These are phyloP conservation scores for Drosophila dunni DNA, from an alignment of 1,140 invertebrate species.

Conservation along the genomic window DNA sequence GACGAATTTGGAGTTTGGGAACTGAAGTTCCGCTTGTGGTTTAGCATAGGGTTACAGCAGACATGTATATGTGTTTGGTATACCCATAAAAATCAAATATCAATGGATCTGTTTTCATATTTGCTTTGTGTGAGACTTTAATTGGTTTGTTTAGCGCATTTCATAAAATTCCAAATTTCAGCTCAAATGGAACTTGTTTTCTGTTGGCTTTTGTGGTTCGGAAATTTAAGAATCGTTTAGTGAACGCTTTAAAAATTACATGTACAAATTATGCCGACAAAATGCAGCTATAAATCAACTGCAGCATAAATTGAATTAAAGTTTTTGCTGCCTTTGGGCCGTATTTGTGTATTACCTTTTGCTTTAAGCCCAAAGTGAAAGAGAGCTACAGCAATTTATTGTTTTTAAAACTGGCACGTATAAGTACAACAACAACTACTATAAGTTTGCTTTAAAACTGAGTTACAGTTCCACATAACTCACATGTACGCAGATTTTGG, in stretches of 20 bases:
- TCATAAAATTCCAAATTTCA: slow-evolving; percentile 16
- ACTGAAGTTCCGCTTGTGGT: slow-evolving; percentile 37
- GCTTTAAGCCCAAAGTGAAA: slow-evolving; percentile 49
- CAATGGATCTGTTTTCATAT: slow-evolving; percentile 51
- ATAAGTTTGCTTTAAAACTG: slow-evolving; percentile 21
- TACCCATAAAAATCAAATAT: slow-evolving; percentile 39
- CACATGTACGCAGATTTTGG: slow-evolving; percentile 42
- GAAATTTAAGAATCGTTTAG: background rate
- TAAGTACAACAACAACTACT: slow-evolving; percentile 25
- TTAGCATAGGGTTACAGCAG: slow-evolving; percentile 8
- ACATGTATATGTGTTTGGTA: background rate
- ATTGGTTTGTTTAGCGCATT: slow-evolving; percentile 70
- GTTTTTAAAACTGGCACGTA: slow-evolving; percentile 51
- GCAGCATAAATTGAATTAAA: slow-evolving; percentile 63
- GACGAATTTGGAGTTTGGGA: slow-evolving; percentile 20
- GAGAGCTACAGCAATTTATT: slow-evolving; percentile 60
- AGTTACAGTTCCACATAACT: slow-evolving; percentile 43
- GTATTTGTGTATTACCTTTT: slow-evolving; percentile 26
- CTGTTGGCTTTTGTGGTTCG: background rate
- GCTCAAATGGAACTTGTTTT: slow-evolving; percentile 10
- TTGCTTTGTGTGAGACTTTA: slow-evolving; percentile 52
- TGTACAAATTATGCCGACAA: slow-evolving; percentile 39
- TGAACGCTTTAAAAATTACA: slow-evolving; percentile 25
- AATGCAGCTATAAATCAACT: slow-evolving; percentile 43
- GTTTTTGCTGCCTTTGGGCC: slow-evolving; percentile 51